These are phyloP conservation scores for Lateolabrax maculatus DNA, from an alignment of 2,797 vertebrate species.

Conservation along the genomic window DNA sequence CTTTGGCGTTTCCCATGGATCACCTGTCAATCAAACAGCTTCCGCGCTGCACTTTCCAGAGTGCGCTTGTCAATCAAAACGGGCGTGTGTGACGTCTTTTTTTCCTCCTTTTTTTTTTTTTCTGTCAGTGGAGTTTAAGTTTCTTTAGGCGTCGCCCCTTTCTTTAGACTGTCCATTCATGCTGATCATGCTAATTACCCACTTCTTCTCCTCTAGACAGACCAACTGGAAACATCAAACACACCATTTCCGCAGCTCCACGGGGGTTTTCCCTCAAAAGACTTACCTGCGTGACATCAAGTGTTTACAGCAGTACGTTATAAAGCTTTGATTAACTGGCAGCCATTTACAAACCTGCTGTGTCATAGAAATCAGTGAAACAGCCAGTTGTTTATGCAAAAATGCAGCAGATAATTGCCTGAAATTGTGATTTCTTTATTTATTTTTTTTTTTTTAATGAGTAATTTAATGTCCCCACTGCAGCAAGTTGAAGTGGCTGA, in stretches of 20 bases:
- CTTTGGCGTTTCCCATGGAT: conserved; percentile 21
- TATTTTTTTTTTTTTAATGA: neutral
- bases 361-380: conserved; percentile 5
- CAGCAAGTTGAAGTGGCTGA: neutral
- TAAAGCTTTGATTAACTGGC: conserved; percentile 21
- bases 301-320: conserved; percentile 30
- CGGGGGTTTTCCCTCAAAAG: conserved; percentile 15
- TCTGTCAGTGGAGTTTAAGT: neutral
- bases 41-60: conserved; percentile 25
- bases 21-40: conserved; percentile 38
- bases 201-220: conserved; percentile 12
- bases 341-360: neutral
- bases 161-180: neutral
- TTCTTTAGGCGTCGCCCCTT: neutral
- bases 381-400: neutral
- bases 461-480: neutral
- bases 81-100: neutral
- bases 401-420: neutral
- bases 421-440: neutral
- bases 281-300: conserved; percentile 22
- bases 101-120: neutral
- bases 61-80: conserved; percentile 32
- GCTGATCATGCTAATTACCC: neutral
- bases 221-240: conserved; percentile 12
- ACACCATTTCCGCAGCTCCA: conserved; percentile 10